Percentiles rank a stretch among this genome's conserved stretches.
phyloP scores from a whole-genome alignment of 2,888 invertebrate genomes.

The Dendrolimus houi region DNA sequence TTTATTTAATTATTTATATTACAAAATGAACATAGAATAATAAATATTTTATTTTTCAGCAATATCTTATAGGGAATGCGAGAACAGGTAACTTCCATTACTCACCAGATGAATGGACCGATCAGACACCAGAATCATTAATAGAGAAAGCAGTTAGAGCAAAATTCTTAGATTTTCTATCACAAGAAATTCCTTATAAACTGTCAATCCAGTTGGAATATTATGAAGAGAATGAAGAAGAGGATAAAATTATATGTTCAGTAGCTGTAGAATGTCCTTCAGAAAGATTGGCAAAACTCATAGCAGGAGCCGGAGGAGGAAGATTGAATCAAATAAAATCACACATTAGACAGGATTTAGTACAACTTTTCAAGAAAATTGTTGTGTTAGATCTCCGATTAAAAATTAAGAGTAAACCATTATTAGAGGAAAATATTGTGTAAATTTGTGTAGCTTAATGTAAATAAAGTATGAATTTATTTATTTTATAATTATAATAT shows the following conservation, averaged over 20 bases:
- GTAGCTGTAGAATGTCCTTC: slow-evolving; percentile 80
- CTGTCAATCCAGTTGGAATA: slow-evolving; percentile 81
- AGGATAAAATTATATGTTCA: slow-evolving; percentile 57
- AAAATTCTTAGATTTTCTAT: slow-evolving; percentile 87
- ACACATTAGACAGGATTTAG: slow-evolving; percentile 78
- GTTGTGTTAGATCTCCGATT: slow-evolving; percentile 56
- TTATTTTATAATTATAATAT: too few relatives aligned
- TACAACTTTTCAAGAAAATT: slow-evolving; percentile 79
- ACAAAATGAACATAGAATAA: too few relatives aligned
- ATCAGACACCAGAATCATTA: slow-evolving; percentile 82
- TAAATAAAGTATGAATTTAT: too few relatives aligned
- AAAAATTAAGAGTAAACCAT: slow-evolving; percentile 30
- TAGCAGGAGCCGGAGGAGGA: slow-evolving; percentile 82
- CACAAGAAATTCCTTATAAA: slow-evolving; percentile 91
- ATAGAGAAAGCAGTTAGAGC: slow-evolving; percentile 87
- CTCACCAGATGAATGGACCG: slow-evolving; percentile 80
- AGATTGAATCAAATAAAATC: slow-evolving; percentile 83
- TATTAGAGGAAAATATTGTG: not conserved
- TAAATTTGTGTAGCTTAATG: not conserved
- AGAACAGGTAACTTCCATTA: slow-evolving; percentile 82
- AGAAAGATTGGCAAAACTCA: slow-evolving; percentile 77
- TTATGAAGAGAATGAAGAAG: slow-evolving; percentile 75
- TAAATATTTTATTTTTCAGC: slow-evolving; percentile 52
- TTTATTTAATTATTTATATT: too few relatives aligned
- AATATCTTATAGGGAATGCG: slow-evolving; percentile 82